phyloP scores from a whole-genome alignment of 2,888 invertebrate genomes.

The Anthophora plumipes region DNA sequence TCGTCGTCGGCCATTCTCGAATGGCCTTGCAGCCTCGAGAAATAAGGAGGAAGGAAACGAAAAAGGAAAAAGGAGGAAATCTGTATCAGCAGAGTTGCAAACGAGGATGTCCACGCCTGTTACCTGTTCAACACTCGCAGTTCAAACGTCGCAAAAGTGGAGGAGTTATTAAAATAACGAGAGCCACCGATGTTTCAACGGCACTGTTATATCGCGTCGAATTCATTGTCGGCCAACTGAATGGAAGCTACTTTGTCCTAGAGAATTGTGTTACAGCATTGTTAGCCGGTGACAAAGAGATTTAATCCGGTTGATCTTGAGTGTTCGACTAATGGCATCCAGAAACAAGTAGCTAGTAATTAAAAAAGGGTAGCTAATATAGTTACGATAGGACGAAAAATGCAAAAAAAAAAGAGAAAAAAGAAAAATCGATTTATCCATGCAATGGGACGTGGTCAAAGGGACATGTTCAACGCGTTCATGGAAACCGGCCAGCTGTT shows the following conservation, averaged over 20 bases:
- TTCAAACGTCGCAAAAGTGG: not conserved
- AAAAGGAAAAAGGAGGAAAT: not conserved
- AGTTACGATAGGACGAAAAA: constrained; percentile 29
- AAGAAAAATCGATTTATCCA: constrained; percentile 31
- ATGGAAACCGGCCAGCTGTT: not conserved
- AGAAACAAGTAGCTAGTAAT: constrained; percentile 38
- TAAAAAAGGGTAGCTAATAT: constrained; percentile 32
- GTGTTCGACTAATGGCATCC: constrained; percentile 43
- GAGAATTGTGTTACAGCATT: constrained; percentile 37
- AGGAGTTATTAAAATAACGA: not conserved
- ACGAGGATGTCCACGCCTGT: not conserved
- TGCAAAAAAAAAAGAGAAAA: no score
- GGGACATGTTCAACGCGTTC: not conserved
- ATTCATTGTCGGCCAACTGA: not conserved
- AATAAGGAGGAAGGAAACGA: not conserved
- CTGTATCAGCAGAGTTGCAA: not conserved
- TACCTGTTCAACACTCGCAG: not conserved
- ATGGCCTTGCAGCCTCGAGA: not conserved
- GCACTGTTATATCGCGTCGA: not conserved
- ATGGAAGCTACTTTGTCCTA: constrained; percentile 5
- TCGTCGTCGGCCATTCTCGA: not conserved
- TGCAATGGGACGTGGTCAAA: not conserved
- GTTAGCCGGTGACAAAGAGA: constrained; percentile 36
- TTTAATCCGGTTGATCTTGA: constrained; percentile 35
- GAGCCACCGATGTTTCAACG: not conserved